Evolutionary conservation across 2,113 vertebrate species (phyloP).

Genomic region (Phocoena sinus): DNA sequence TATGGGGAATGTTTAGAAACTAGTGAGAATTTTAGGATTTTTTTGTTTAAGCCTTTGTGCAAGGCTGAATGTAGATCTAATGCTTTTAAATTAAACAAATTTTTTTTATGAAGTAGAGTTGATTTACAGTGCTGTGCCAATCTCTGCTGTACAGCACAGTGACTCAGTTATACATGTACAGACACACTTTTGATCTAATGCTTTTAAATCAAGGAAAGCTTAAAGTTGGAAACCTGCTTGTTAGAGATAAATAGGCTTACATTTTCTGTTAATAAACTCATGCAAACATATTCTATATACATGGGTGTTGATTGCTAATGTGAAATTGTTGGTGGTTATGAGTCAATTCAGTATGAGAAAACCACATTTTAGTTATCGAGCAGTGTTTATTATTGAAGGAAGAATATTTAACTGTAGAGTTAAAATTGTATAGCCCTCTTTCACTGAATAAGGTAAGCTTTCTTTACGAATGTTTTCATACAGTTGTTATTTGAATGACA

Average conservation of each 20-base stretch:
- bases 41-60: not conserved
- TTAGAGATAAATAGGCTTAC: not conserved
- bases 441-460: not conserved
- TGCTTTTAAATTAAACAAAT: not conserved
- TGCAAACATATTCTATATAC: not conserved
- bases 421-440: not conserved
- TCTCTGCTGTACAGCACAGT: too few species aligned
- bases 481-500: constrained; percentile 5
- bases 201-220: not conserved
- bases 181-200: too few species aligned
- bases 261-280: constrained; percentile 19
- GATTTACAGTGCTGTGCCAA: too few species aligned
- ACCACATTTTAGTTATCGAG: not conserved
- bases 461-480: not conserved
- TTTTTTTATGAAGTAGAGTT: too few species aligned
- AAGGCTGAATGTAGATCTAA: not conserved
- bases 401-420: not conserved
- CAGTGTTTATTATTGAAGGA: not conserved
- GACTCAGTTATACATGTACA: too few species aligned
- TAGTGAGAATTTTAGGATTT: not conserved
- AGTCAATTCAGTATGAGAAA: not conserved
- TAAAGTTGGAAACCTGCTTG: not conserved
- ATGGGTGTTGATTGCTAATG: not conserved
- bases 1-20: not conserved
- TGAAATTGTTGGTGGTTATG: not conserved